Percentiles rank a stretch among this genome's conserved stretches.
These are phyloP conservation scores for Eremophila alpestris DNA, from an alignment of 2,797 vertebrate species.

Conservation along the genomic window DNA sequence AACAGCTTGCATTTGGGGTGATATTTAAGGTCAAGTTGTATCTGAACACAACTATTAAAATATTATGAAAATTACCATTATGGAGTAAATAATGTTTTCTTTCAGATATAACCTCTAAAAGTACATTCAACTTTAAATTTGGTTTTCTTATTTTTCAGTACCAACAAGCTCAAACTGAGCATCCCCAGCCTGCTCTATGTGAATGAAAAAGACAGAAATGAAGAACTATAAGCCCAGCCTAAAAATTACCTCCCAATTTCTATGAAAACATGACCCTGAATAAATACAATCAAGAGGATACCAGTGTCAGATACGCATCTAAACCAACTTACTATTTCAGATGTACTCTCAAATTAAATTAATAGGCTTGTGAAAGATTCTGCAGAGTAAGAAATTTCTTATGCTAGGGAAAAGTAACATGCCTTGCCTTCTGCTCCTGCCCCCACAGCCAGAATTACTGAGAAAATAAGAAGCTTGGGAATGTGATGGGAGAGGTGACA, in stretches of 20 bases:
- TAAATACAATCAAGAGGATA: not conserved
- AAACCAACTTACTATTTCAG: not conserved
- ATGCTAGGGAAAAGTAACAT: constrained; percentile 16
- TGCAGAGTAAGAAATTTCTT: constrained; percentile 44
- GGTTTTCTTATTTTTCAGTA: constrained; percentile 24
- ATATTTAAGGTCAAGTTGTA: constrained; percentile 49
- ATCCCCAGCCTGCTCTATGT: not conserved
- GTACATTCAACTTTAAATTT: constrained; percentile 27
- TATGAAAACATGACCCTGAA: not conserved
- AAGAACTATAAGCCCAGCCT: not conserved
- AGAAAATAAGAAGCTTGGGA: constrained; percentile 28
- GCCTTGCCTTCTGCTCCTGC: constrained; percentile 55
- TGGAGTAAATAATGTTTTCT: constrained; percentile 51
- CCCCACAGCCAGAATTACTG: constrained; percentile 57
- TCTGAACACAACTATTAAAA: constrained; percentile 60
- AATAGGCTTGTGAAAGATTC: constrained; percentile 13
- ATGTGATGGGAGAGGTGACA: constrained; percentile 41
- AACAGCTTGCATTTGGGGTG: constrained; percentile 64
- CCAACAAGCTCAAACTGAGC: not conserved
- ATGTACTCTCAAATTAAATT: not conserved
- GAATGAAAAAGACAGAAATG: not conserved
- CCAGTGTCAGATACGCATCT: not conserved
- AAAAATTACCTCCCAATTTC: not conserved
- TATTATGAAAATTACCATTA: constrained; percentile 60
- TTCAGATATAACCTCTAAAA: constrained; percentile 46